Base-by-base conservation (phyloP, 2,113 vertebrate species). In the Forbesichthys papilliferus region DNA sequence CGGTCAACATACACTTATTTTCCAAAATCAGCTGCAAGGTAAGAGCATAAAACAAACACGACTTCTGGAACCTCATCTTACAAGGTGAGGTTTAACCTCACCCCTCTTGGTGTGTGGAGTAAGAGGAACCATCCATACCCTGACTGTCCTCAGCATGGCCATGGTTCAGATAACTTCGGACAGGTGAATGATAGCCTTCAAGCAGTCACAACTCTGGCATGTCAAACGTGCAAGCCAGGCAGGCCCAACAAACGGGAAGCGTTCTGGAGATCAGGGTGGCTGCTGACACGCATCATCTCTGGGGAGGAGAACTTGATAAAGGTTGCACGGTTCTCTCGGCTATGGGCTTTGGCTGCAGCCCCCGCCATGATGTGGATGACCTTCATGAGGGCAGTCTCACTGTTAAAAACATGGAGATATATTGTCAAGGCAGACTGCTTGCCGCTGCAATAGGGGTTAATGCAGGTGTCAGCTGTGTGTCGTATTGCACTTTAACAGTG, bases 251-350 rank as follows among this genome's bases (percentile, higher is more conserved):
- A 74, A 52, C 63, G 33, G 1, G 71, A 57, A 18, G 76, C 63
- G 1, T 66, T 86, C 4, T 87, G 84, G 11, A 94, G 64, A 77
- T 82, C 85, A 0, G 92, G 90, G 42, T 90, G 88, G 71, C 85
- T 86, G 86, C 94, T 95, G 77, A 91, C 87, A 8, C 92, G 81
- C 70, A 92, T 87, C 4, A 75, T 92, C 66, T 92, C 91, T 33
- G 89, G 81, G 46, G 91, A 86, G 5, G 94, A 93, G 73, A 92
- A 95, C 77, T 96, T 96, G 18, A 93, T 74, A 73, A 94, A 96
- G 67, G 89, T 85, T 0, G 93, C 91, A 0, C 85, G 90, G 1
- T 82, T 89, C n/a, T 93, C 88, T 0, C 76, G 56, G 0, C 53
- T 64, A 1, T 88, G 83, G n/a, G 89, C 91, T n/a, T 67, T 82